Evolutionary conservation across 1,140 invertebrate genomes (phyloP).

Genomic region (Hormaphis cornu): DNA sequence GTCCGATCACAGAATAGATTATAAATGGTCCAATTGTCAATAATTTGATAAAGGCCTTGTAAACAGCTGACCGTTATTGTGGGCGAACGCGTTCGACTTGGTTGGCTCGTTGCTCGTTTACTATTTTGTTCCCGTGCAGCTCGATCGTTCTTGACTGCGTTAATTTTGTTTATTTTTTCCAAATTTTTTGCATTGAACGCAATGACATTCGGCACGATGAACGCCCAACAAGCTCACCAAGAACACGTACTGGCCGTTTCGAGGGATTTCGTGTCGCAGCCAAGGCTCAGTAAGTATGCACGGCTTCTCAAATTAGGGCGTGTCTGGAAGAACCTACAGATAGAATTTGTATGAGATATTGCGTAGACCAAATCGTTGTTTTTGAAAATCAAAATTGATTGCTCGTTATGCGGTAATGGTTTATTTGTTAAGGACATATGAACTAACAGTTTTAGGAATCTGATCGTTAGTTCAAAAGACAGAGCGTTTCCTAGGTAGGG

Average conservation of each 20-base stretch:
- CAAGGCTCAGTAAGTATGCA: conserved; percentile 81
- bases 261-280: conserved; percentile 94
- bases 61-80: conserved; percentile 16
- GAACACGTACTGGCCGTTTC: conserved; percentile 87
- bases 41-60: conserved; percentile 21
- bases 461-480: too few relatives aligned
- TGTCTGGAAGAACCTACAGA: neutral
- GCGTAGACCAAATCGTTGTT: neutral
- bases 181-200: conserved; percentile 38
- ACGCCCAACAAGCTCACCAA: conserved; percentile 50
- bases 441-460: too few relatives aligned
- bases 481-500: too few relatives aligned
- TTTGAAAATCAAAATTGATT: neutral
- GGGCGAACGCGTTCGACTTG: neutral
- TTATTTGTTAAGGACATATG: too few relatives aligned
- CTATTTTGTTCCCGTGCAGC: too few relatives aligned
- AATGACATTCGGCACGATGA: conserved; percentile 43
- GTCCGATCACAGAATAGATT: neutral
- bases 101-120: neutral
- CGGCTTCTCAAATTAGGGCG: conserved; percentile 31
- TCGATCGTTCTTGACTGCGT: too few relatives aligned
- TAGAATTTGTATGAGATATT: neutral
- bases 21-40: too few relatives aligned
- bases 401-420: neutral
- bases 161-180: too few relatives aligned